Conservation (phyloP, 2,888 invertebrate genomes). For the Folsomia manolachei region DNA sequence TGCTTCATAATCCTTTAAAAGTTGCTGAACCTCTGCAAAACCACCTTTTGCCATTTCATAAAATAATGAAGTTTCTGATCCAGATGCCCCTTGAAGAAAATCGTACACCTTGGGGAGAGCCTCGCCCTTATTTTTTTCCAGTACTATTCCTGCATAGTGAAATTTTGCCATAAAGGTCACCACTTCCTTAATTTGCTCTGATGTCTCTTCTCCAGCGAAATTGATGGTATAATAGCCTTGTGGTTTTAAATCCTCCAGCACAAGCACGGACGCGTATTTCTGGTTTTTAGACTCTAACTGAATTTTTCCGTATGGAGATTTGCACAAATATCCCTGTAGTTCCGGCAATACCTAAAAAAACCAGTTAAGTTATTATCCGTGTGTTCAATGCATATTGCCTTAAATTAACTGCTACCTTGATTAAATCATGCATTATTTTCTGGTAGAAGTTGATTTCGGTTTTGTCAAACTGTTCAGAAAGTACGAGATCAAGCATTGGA, state of each 20-base stretch:
- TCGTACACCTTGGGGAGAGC: constrained; percentile 29
- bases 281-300: background rate
- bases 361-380: too few relatives aligned
- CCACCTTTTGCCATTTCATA: constrained; percentile 16
- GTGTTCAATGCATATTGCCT: too few relatives aligned
- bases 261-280: constrained; percentile 36
- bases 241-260: constrained; percentile 43
- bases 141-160: constrained; percentile 28
- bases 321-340: too few relatives aligned
- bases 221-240: constrained; percentile 32
- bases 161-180: constrained; percentile 38
- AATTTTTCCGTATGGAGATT: constrained; percentile 25
- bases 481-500: constrained; percentile 7
- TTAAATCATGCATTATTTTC: constrained; percentile 20
- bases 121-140: constrained; percentile 22
- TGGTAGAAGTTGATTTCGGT: constrained; percentile 40
- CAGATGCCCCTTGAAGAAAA: constrained; percentile 21
- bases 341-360: too few relatives aligned
- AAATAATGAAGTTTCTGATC: background rate
- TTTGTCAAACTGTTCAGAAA: constrained; percentile 32
- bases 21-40: constrained; percentile 13
- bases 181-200: constrained; percentile 24
- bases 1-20: constrained; percentile 24
- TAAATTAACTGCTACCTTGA: constrained; percentile 23
- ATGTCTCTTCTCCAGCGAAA: constrained; percentile 13